These are phyloP conservation scores for Liopterus haemorrhoidalis DNA, from an alignment of 2,888 invertebrate genomes.

Conservation along the genomic window DNA sequence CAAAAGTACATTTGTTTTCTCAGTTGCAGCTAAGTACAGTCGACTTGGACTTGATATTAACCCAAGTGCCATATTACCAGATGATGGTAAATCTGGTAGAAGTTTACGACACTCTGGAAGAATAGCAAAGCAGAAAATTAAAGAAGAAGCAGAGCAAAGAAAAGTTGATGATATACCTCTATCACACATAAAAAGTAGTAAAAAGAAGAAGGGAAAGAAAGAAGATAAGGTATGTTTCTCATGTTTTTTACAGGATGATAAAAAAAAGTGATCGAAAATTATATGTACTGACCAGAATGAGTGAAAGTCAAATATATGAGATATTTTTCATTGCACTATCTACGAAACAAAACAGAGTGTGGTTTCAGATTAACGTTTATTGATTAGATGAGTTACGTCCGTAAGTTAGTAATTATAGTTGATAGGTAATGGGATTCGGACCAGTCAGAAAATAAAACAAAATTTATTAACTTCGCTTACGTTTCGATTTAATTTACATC, in stretches of 20 bases:
- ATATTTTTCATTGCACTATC: no score
- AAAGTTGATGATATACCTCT: slow-evolving; percentile 69
- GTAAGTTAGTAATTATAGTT: no score
- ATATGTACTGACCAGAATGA: slow-evolving; percentile 4
- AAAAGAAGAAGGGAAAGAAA: slow-evolving; percentile 51
- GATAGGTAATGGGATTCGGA: no score
- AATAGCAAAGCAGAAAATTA: slow-evolving; percentile 82
- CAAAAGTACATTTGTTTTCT: no score
- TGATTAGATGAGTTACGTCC: no score
- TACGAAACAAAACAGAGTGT: no score
- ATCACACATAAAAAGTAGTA: slow-evolving; percentile 59
- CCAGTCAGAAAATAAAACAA: no score
- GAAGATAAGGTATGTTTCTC: no score
- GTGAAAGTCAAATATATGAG: slow-evolving; percentile 15
- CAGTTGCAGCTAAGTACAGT: slow-evolving; percentile 40
- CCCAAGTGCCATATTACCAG: slow-evolving; percentile 37
- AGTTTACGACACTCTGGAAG: slow-evolving; percentile 74
- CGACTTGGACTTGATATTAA: slow-evolving; percentile 50
- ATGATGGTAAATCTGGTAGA: slow-evolving; percentile 48
- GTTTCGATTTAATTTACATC: no score
- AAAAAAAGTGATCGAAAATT: slow-evolving; percentile 23
- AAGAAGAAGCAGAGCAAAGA: slow-evolving; percentile 74
- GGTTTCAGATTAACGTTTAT: no score
- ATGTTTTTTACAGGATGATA: no score
- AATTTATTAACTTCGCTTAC: no score